Evolutionary conservation across 2,113 vertebrate species (phyloP).

Genomic region (Poecile atricapillus): DNA sequence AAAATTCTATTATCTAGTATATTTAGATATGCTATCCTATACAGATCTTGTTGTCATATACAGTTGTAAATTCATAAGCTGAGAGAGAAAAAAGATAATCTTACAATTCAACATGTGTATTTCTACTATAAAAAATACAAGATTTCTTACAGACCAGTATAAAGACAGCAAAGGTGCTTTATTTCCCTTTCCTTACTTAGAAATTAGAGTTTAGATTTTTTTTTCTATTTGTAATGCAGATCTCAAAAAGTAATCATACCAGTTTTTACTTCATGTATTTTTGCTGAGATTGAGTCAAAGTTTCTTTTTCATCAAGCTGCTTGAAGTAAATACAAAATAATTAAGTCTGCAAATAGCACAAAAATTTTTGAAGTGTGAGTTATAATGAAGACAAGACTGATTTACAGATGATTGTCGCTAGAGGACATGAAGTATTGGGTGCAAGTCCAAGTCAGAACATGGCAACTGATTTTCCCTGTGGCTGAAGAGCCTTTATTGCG

Average conservation of each 20-base stretch:
- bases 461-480: too few relatives aligned
- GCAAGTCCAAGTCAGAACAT: too few relatives aligned
- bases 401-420: background rate
- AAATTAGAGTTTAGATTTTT: background rate
- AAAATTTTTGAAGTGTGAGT: background rate
- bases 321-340: background rate
- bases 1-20: background rate
- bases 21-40: background rate
- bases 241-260: background rate
- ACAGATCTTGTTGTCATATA: background rate
- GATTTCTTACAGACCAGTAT: background rate
- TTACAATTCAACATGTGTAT: background rate
- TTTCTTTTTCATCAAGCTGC: background rate
- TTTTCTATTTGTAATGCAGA: background rate
- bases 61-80: background rate
- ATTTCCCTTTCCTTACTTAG: background rate
- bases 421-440: too few relatives aligned
- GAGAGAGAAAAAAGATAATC: background rate
- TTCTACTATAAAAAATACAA: background rate
- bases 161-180: rapidly evolving
- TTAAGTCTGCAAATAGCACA: background rate
- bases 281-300: background rate
- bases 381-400: background rate
- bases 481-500: too few relatives aligned
- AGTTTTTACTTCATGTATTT: rapidly evolving